These are phyloP conservation scores for Fregata magnificens DNA, from an alignment of 2,113 vertebrate genomes.

Conservation along the genomic window DNA sequence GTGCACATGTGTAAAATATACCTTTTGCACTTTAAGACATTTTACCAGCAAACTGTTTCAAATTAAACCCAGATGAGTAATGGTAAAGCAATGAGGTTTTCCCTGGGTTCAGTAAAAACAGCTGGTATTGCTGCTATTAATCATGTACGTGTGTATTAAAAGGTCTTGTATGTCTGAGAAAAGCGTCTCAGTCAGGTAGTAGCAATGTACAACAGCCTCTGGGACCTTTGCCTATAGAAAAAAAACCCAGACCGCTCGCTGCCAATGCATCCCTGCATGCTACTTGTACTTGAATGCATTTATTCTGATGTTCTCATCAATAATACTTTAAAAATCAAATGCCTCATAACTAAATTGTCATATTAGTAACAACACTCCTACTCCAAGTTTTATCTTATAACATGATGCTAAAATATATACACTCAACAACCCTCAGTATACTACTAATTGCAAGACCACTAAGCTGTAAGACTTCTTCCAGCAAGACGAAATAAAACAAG, in stretches of 20 bases:
- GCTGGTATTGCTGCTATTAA: conserved; percentile 29
- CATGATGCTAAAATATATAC: not conserved
- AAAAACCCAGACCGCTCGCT: not conserved
- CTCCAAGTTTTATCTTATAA: not conserved
- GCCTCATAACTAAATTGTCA: not conserved
- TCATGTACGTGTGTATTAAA: not conserved
- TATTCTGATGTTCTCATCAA: not conserved
- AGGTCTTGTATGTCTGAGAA: conserved; percentile 2
- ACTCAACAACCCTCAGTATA: not conserved
- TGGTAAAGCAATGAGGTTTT: conserved; percentile 6
- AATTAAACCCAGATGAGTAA: conserved; percentile 51
- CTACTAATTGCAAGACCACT: not conserved
- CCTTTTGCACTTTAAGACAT: conserved; percentile 12
- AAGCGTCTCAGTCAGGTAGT: conserved; percentile 11
- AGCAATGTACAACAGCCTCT: conserved; percentile 5
- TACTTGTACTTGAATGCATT: not conserved
- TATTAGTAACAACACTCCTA: not conserved
- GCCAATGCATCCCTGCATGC: not conserved
- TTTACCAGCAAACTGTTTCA: conserved; percentile 28
- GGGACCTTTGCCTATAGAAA: not conserved
- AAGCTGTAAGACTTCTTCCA: not conserved
- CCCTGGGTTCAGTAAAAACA: conserved; percentile 23
- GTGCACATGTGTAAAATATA: not conserved
- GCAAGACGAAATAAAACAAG: not conserved
- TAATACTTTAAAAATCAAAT: not conserved